These are phyloP conservation scores for Macaca nemestrina DNA, from an alignment of 2,113 vertebrate species.

Conservation along the genomic window DNA sequence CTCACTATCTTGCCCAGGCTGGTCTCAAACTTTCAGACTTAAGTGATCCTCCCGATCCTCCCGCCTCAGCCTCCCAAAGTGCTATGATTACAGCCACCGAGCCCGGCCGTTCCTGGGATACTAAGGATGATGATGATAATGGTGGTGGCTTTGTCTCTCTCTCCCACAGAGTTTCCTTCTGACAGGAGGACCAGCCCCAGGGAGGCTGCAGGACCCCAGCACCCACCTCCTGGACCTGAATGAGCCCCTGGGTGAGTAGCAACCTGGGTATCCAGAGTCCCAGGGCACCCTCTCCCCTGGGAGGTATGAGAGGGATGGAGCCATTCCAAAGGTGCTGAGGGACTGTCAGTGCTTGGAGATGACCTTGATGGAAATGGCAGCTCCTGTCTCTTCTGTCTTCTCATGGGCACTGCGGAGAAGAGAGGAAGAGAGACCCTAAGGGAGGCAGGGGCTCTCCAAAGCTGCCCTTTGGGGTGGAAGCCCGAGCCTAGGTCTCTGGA, in stretches of 20 bases:
- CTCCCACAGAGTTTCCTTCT: constrained; percentile 76
- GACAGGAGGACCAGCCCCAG: constrained; percentile 56
- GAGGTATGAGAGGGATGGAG: background rate
- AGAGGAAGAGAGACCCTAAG: background rate
- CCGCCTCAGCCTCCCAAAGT: no score
- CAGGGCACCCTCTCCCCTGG: background rate
- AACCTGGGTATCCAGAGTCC: fast-evolving
- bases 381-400: background rate
- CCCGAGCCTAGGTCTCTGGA: background rate
- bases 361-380: background rate
- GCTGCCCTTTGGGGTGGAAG: background rate
- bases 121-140: background rate
- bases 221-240: constrained; percentile 43
- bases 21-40: no score
- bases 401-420: background rate
- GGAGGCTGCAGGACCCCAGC: background rate
- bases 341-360: fast-evolving
- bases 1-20: no score
- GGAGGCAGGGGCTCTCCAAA: background rate
- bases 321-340: background rate
- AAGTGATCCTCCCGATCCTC: no score
- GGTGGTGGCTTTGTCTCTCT: background rate
- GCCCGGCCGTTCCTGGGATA: background rate
- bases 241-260: constrained; percentile 73
- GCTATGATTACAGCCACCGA: no score